Evolutionary conservation across 2,888 invertebrate species (phyloP).

Genomic region (Tinea pellionella): DNA sequence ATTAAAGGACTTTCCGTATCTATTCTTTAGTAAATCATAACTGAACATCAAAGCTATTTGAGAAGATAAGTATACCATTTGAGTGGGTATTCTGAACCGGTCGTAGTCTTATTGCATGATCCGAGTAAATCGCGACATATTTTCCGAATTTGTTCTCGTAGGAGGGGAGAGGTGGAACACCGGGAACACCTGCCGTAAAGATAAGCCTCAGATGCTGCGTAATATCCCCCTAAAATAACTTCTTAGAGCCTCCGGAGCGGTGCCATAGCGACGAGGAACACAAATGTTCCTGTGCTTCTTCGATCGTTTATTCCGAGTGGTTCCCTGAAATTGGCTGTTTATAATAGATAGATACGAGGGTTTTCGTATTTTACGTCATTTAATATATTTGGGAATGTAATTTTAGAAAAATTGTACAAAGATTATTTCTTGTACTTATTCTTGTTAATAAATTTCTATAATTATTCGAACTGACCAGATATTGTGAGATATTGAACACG

Average conservation of each 20-base stretch:
- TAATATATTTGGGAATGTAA: background rate
- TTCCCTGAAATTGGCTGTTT: background rate
- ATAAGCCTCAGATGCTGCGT: slow-evolving; percentile 62
- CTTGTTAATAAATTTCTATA: too few relatives aligned
- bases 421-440: too few relatives aligned
- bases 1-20: background rate
- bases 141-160: slow-evolving; percentile 58
- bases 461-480: too few relatives aligned
- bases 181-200: slow-evolving; percentile 67
- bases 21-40: background rate
- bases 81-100: background rate
- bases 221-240: slow-evolving; percentile 68
- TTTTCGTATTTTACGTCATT: background rate
- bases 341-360: background rate
- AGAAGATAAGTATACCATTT: background rate
- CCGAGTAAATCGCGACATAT: slow-evolving; percentile 64
- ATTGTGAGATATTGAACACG: too few relatives aligned
- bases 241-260: slow-evolving; percentile 59
- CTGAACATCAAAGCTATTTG: background rate
- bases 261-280: slow-evolving; percentile 46
- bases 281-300: background rate
- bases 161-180: slow-evolving; percentile 26
- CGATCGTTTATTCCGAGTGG: background rate
- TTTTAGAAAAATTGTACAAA: background rate
- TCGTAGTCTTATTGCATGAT: slow-evolving; percentile 29